Evolutionary conservation across 2,888 invertebrate species (phyloP).

Genomic region (Drosophila atripex): DNA sequence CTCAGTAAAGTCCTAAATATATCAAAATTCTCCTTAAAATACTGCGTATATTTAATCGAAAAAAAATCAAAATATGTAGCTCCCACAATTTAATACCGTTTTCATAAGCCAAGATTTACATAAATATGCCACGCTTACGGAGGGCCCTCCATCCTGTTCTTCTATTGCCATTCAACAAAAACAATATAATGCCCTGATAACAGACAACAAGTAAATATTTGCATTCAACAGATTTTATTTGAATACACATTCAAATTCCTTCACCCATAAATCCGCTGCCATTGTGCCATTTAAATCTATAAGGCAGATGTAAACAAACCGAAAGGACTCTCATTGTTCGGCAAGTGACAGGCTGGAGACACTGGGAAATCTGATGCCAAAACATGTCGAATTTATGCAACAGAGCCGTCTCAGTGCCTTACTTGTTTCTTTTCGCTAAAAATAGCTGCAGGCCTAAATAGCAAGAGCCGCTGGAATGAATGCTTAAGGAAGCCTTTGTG

Average conservation of each 20-base stretch:
- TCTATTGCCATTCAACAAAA: background rate
- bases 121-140: conserved; percentile 8
- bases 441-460: conserved; percentile 43
- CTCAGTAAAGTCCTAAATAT: background rate
- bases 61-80: background rate
- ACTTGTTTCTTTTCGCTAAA: conserved; percentile 13
- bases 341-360: conserved; percentile 20
- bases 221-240: conserved; percentile 44
- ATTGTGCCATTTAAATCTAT: conserved; percentile 22
- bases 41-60: background rate
- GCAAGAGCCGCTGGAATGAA: conserved; percentile 28
- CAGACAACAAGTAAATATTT: conserved; percentile 24
- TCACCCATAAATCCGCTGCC: conserved; percentile 30
- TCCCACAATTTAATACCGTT: conserved; percentile 11
- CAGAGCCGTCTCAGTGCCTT: conserved; percentile 11
- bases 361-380: conserved; percentile 33
- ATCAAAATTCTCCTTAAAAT: background rate
- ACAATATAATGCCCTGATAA: conserved; percentile 1
- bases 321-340: conserved; percentile 22
- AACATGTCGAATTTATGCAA: conserved; percentile 29
- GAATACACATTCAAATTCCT: conserved; percentile 20
- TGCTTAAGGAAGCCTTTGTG: conserved; percentile 15
- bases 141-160: background rate
- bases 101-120: conserved; percentile 18
- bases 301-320: conserved; percentile 22